Evolutionary conservation across 2,797 vertebrate genomes (phyloP).

Genomic region (Gymnopithys bicolor): DNA sequence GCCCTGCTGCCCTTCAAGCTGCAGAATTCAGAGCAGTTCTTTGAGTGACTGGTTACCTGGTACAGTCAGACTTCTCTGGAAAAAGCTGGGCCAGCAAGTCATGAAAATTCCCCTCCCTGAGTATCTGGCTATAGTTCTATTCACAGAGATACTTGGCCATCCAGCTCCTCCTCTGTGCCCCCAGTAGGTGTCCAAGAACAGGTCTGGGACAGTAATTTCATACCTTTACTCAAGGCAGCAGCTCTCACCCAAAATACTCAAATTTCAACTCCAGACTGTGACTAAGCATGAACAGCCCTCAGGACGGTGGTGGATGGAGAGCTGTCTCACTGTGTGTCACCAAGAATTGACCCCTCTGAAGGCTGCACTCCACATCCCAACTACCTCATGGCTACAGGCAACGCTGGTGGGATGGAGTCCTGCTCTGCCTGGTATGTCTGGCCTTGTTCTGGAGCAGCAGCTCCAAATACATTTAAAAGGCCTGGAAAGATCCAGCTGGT

Average conservation of each 20-base stretch:
- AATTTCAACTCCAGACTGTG: not conserved
- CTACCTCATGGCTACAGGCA: rapidly evolving
- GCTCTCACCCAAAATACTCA: not conserved
- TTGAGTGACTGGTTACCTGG: not conserved
- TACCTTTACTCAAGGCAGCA: not conserved
- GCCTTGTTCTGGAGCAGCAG: not conserved
- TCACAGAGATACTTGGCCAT: not conserved
- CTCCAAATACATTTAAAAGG: not conserved
- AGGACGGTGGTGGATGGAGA: rapidly evolving
- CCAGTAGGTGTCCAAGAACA: not conserved
- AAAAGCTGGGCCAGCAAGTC: not conserved
- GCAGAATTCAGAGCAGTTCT: not conserved
- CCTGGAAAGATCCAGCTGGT: not conserved
- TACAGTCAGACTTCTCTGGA: not conserved
- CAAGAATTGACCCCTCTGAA: not conserved
- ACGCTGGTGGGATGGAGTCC: not conserved
- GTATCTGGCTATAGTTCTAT: not conserved
- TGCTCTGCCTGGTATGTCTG: not conserved
- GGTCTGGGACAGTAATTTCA: not conserved
- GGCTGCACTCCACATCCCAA: not conserved
- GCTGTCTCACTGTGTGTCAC: not conserved
- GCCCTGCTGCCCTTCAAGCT: not conserved
- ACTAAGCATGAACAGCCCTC: not conserved
- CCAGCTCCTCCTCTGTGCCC: not conserved
- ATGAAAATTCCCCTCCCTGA: not conserved